These are phyloP conservation scores for Blastobasis lacticolella DNA, from an alignment of 2,888 invertebrate genomes.

Conservation along the genomic window DNA sequence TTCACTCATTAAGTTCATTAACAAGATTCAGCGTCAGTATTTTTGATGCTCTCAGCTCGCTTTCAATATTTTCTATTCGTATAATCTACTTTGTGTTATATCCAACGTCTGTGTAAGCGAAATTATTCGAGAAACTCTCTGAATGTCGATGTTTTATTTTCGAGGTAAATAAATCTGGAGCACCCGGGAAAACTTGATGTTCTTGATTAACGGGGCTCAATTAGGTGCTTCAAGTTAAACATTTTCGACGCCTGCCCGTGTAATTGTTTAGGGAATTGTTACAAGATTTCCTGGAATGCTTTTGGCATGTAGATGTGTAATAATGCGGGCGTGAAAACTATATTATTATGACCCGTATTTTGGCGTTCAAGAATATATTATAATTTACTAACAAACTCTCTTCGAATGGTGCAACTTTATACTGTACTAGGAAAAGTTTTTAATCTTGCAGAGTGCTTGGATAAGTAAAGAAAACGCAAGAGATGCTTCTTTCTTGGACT, in stretches of 20 bases:
- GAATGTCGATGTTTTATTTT: slow-evolving; percentile 67
- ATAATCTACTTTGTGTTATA: slow-evolving; percentile 52
- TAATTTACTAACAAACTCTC: too few relatives aligned
- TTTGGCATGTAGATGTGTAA: too few relatives aligned
- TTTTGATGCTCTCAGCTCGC: slow-evolving; percentile 55
- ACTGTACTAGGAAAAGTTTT: slow-evolving; percentile 18
- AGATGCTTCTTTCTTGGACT: slow-evolving; percentile 8
- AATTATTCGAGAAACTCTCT: slow-evolving; percentile 65
- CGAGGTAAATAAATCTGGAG: slow-evolving; percentile 65
- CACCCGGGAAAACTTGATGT: slow-evolving; percentile 64
- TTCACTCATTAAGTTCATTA: slow-evolving; percentile 68
- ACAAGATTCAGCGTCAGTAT: slow-evolving; percentile 60
- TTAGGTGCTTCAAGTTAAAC: slow-evolving; percentile 60
- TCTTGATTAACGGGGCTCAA: slow-evolving; percentile 68
- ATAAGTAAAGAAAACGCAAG: slow-evolving; percentile 31
- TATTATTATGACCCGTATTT: too few relatives aligned
- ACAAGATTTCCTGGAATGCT: too few relatives aligned
- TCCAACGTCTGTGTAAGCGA: slow-evolving; percentile 54
- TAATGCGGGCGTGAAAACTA: too few relatives aligned
- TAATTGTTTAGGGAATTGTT: slow-evolving; percentile 36
- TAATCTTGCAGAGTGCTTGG: slow-evolving; percentile 56
- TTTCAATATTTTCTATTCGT: slow-evolving; percentile 63
- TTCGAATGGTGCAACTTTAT: background rate
- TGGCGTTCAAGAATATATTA: too few relatives aligned
- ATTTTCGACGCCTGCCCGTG: slow-evolving; percentile 49